Conservation (phyloP, 1,140 invertebrate genomes). For the Wasmannia auropunctata region DNA sequence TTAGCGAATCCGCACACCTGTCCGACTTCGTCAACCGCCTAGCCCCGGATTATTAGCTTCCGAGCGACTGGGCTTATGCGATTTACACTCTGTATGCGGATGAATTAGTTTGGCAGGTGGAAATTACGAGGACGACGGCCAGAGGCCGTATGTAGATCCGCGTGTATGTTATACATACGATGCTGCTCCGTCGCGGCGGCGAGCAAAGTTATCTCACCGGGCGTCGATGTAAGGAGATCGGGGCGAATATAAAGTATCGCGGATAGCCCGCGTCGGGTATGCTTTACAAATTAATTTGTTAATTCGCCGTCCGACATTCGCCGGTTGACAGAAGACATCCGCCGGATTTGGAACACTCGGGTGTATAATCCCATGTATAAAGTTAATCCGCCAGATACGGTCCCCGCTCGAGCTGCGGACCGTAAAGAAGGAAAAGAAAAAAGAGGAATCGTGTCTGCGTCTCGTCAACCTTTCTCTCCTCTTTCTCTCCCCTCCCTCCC, state of each 20-base stretch:
- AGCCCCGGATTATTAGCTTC: constrained; percentile 66
- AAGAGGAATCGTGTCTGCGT: not conserved
- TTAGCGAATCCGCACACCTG: constrained; percentile 65
- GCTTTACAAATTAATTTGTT: constrained; percentile 25
- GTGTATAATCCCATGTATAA: not conserved
- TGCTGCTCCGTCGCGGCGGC: too few species aligned
- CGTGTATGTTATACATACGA: too few species aligned
- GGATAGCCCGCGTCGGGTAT: not conserved
- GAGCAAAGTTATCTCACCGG: constrained; percentile 9
- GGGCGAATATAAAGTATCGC: not conserved
- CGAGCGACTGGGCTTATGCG: constrained; percentile 47
- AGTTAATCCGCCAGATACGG: constrained; percentile 22
- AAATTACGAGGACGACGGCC: constrained; percentile 38
- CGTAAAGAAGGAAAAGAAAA: not conserved
- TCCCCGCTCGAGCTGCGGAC: not conserved
- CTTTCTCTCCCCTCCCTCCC: too few species aligned
- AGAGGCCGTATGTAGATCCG: not conserved
- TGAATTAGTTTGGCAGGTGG: constrained; percentile 57
- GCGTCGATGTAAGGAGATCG: constrained; percentile 8
- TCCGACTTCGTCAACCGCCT: constrained; percentile 47
- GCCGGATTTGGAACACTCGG: not conserved
- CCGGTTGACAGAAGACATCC: constrained; percentile 25
- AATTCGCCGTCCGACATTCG: not conserved
- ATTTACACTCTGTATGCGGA: constrained; percentile 63
- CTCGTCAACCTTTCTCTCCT: constrained; percentile 7